Evolutionary conservation across 2,888 invertebrate genomes (phyloP), one percentile per base, ranked within the genome.

Genomic region (Endotricha flammealis): DNA sequence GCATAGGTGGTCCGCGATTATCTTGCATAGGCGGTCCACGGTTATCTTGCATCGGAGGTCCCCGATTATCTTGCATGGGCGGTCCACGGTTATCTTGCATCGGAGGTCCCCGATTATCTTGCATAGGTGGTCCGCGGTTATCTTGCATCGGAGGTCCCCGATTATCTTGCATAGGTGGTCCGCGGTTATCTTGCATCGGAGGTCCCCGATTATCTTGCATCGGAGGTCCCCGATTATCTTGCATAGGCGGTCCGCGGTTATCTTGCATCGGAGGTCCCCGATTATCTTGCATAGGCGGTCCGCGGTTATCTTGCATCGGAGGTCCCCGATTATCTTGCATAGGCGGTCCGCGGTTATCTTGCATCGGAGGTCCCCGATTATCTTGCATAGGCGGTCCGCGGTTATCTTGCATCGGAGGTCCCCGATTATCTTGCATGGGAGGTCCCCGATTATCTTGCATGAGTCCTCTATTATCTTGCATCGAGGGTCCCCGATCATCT

Each of bases 251-350:
- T 6, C 24, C 33, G 1, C 29, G 12, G 6, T 36, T 41, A 17
- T 33, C 39, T 9, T 32, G 41, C 30, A 20, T 30, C 8, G 12
- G 8, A 17, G 12, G 12, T 4, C 30, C 35, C 16, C 32, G 27
- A 17, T 33, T 37, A 8, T 32, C 32, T 10, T 44, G 37, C 29
- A 30, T 32, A n/a, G 10, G 8, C 6, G 10, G 22, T 11, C 31
- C 36, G 6, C 36, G 16, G 7, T 36, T 42, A 11, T 38, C 39
- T 11, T 36, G 41, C 11, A 29, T 29, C 2, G 12, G 14, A 2
- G 33, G 31, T 11, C 34, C 32, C n/a, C 39, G 32, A 3, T 37
- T 42, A 11, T 30, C 24, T 14, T 42, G 37, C 14, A 32, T 38
- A 7, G 8, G 17, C 8, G 22, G 9, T 10, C 32, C 32, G 12